A percentile compares a stretch with the other conserved stretches of the same genome.
These are phyloP conservation scores for Antitype chi DNA, from an alignment of 2,888 invertebrate genomes.

Conservation along the genomic window DNA sequence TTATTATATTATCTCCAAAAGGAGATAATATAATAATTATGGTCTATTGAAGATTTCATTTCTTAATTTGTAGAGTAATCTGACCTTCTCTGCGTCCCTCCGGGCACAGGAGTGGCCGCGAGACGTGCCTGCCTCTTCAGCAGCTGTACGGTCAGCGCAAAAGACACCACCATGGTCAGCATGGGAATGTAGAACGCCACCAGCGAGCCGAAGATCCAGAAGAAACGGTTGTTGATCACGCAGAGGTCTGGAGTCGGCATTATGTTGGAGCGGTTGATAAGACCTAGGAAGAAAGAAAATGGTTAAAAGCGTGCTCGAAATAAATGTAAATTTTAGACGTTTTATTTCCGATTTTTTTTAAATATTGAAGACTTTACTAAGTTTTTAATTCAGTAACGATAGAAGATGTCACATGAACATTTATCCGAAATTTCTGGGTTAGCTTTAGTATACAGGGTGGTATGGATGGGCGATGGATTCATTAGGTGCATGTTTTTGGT, in stretches of 20 bases:
- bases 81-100: conserved; percentile 86
- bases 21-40: too few relatives aligned
- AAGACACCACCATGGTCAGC: conserved; percentile 98
- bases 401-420: too few relatives aligned
- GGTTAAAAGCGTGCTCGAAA: not conserved
- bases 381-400: too few relatives aligned
- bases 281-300: conserved; percentile 87
- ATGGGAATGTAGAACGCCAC: conserved; percentile 99
- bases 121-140: conserved; percentile 95
- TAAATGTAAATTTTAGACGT: not conserved
- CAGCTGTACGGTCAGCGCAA: conserved; percentile 96
- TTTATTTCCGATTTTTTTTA: not conserved
- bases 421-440: too few relatives aligned
- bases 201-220: conserved; percentile 97
- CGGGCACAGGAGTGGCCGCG: conserved; percentile 90
- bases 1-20: too few relatives aligned
- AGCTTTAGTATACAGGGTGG: too few relatives aligned
- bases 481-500: too few relatives aligned
- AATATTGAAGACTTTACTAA: not conserved
- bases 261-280: conserved; percentile 94
- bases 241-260: conserved; percentile 95
- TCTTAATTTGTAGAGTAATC: not conserved
- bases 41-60: not conserved
- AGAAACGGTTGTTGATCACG: conserved; percentile 95
- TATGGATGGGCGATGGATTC: too few relatives aligned